Conservation (phyloP, 2,797 vertebrate species). For the Smutsia temminckii region DNA sequence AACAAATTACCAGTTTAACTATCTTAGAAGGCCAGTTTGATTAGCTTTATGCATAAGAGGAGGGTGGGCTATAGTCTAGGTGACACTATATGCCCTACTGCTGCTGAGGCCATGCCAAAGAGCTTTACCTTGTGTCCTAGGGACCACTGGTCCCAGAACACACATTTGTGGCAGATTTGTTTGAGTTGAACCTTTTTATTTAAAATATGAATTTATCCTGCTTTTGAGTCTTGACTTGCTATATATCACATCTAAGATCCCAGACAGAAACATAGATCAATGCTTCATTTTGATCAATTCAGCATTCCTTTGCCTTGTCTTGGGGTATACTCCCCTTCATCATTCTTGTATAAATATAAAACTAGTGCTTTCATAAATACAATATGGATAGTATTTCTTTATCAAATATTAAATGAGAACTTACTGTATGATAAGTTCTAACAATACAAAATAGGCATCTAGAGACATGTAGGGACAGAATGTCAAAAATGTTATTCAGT, state of each 20-base stretch:
- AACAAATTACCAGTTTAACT: neutral
- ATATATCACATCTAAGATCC: neutral
- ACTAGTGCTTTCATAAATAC: neutral
- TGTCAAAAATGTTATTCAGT: neutral
- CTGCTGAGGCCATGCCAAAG: neutral
- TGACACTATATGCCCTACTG: fast-evolving
- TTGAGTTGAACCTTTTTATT: constrained; percentile 32
- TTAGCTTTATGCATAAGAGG: neutral
- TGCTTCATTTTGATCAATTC: neutral
- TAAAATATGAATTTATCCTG: neutral
- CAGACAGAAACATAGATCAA: neutral
- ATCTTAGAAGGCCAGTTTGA: neutral
- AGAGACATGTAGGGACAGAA: neutral
- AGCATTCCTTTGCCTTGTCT: neutral
- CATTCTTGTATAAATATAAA: neutral
- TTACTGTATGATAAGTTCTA: neutral
- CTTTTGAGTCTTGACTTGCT: constrained; percentile 1
- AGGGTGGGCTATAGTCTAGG: neutral
- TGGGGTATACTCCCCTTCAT: neutral
- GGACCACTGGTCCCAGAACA: neutral
- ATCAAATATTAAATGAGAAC: neutral
- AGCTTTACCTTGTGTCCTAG: neutral
- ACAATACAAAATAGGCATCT: neutral
- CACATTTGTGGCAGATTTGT: neutral
- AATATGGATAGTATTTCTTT: neutral